These are phyloP conservation scores for Apaloderma vittatum DNA, from an alignment of 2,113 vertebrate genomes.

Conservation along the genomic window DNA sequence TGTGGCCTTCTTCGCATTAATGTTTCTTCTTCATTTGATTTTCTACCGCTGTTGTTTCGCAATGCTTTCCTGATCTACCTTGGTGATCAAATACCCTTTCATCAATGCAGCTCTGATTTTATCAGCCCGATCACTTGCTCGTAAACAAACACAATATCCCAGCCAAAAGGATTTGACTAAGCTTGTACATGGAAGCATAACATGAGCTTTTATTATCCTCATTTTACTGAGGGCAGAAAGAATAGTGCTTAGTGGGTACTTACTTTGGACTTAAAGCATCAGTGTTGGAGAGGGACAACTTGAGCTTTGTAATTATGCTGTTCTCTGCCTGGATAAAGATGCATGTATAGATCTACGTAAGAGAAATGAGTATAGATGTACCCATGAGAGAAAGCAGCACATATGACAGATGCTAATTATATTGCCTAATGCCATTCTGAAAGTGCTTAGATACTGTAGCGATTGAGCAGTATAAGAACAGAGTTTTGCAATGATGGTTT, in stretches of 20 bases:
- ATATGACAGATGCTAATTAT: background rate
- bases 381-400: background rate
- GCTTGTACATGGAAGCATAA: background rate
- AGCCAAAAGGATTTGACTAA: conserved; percentile 55
- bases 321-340: background rate
- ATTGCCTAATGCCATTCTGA: conserved; percentile 34
- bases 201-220: conserved; percentile 15
- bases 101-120: conserved; percentile 54
- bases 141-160: conserved; percentile 27
- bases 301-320: background rate
- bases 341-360: background rate
- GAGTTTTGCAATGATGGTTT: conserved; percentile 23
- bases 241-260: background rate
- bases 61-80: conserved; percentile 20
- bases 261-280: background rate
- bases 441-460: background rate
- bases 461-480: background rate
- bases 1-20: conserved; percentile 27
- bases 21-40: conserved; percentile 43
- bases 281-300: background rate
- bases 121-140: conserved; percentile 44
- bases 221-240: background rate
- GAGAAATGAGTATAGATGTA: background rate
- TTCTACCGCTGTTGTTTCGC: conserved; percentile 44
- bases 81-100: conserved; percentile 52